Evolutionary conservation across 2,113 vertebrate species (phyloP).

Genomic region (Ia io): DNA sequence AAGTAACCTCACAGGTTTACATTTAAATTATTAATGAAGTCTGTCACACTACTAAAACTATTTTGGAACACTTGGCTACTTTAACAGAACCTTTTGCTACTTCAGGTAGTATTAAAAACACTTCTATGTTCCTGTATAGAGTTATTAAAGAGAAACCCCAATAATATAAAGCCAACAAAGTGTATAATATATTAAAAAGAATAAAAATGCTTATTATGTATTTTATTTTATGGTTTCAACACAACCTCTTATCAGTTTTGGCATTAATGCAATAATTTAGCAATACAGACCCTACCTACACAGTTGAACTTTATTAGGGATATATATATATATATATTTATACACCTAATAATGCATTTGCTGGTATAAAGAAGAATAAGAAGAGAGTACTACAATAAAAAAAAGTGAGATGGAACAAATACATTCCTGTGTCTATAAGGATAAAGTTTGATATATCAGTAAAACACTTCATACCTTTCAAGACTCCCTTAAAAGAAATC

Average conservation of each 20-base stretch:
- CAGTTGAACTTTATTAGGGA: neutral
- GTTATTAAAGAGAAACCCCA: neutral
- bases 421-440: neutral
- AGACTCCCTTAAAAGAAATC: neutral
- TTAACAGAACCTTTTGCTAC: neutral
- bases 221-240: constrained; percentile 1
- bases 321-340: too few species aligned
- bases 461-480: constrained; percentile 15
- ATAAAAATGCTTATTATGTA: neutral
- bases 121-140: neutral
- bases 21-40: neutral
- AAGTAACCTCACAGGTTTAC: neutral
- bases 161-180: neutral
- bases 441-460: constrained; percentile 6
- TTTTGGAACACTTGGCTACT: neutral
- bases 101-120: neutral
- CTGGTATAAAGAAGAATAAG: too few species aligned
- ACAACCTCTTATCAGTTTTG: constrained; percentile 55
- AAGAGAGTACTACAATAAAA: constrained; percentile 42
- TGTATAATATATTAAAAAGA: neutral
- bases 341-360: neutral
- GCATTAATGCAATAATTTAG: neutral
- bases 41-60: neutral
- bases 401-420: neutral
- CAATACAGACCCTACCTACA: neutral